phyloP scores from a whole-genome alignment of 2,113 vertebrate genomes.

The Sarotherodon lohbergeri region DNA sequence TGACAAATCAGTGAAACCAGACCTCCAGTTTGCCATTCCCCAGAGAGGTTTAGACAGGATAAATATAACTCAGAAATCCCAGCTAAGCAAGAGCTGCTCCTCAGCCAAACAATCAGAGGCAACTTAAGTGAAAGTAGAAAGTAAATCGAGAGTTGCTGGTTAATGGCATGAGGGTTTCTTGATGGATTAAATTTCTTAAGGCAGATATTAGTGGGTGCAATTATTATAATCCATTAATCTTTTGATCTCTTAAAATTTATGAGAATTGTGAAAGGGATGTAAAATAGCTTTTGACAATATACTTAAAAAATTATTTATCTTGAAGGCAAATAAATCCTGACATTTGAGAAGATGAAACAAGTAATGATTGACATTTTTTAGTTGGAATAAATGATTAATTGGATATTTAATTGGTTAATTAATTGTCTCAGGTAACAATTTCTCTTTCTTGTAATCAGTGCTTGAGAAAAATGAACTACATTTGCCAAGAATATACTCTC shows the following conservation, averaged over 20 bases:
- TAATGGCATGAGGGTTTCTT: neutral
- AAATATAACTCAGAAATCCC: constrained; percentile 58
- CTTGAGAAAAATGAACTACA: neutral
- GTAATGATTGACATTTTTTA: neutral
- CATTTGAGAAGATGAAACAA: neutral
- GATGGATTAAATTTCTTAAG: neutral
- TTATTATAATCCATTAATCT: neutral
- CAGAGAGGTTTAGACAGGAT: constrained; percentile 40
- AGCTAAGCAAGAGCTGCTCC: constrained; percentile 40
- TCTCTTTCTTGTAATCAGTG: neutral
- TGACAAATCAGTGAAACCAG: constrained; percentile 64
- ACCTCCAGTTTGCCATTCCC: constrained; percentile 58
- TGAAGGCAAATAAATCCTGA: neutral
- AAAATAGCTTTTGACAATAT: neutral
- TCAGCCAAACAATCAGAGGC: neutral
- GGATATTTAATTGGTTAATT: neutral
- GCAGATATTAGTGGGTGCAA: neutral
- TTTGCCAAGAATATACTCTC: neutral
- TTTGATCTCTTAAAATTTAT: neutral
- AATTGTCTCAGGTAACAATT: neutral
- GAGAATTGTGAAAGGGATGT: neutral
- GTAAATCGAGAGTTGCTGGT: neutral
- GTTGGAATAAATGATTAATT: neutral
- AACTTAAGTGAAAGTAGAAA: neutral
- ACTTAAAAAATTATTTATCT: neutral